Evolutionary conservation across 2,888 invertebrate species (phyloP).

Genomic region (Trimorus sp.): DNA sequence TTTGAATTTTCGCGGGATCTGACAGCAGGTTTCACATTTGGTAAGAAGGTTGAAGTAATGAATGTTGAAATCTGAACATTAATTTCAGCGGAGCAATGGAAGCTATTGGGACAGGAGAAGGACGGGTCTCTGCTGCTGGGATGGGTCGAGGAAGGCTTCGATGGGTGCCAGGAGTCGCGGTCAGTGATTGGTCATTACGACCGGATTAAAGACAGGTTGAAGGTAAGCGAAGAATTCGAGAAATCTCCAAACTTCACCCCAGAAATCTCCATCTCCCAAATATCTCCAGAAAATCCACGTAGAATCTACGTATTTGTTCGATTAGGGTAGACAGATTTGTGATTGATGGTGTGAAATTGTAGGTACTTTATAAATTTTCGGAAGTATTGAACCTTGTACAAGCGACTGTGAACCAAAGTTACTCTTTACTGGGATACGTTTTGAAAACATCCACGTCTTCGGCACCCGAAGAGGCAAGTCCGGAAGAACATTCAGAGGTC

Average conservation of each 20-base stretch:
- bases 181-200: slow-evolving; percentile 79
- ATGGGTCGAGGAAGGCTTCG: slow-evolving; percentile 83
- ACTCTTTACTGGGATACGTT: slow-evolving; percentile 87
- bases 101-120: slow-evolving; percentile 90
- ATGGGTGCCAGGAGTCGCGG: slow-evolving; percentile 65
- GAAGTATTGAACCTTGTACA: slow-evolving; percentile 88
- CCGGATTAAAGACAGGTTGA: slow-evolving; percentile 74
- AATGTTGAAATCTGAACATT: background rate
- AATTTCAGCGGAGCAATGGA: slow-evolving; percentile 87
- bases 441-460: slow-evolving; percentile 82
- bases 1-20: too few relatives aligned
- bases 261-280: too few relatives aligned
- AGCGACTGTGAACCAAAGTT: slow-evolving; percentile 88
- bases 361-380: slow-evolving; percentile 85
- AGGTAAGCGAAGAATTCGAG: too few relatives aligned
- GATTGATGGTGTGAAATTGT: slow-evolving; percentile 33
- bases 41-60: background rate
- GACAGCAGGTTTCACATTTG: too few relatives aligned
- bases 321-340: too few relatives aligned
- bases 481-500: slow-evolving; percentile 28
- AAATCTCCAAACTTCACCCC: too few relatives aligned
- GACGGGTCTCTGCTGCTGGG: slow-evolving; percentile 88
- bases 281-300: too few relatives aligned
- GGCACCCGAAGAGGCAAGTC: slow-evolving; percentile 4
- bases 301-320: too few relatives aligned